These are phyloP conservation scores for Petrolisthes manimaculis DNA, from an alignment of 2,888 invertebrate genomes.

Conservation along the genomic window DNA sequence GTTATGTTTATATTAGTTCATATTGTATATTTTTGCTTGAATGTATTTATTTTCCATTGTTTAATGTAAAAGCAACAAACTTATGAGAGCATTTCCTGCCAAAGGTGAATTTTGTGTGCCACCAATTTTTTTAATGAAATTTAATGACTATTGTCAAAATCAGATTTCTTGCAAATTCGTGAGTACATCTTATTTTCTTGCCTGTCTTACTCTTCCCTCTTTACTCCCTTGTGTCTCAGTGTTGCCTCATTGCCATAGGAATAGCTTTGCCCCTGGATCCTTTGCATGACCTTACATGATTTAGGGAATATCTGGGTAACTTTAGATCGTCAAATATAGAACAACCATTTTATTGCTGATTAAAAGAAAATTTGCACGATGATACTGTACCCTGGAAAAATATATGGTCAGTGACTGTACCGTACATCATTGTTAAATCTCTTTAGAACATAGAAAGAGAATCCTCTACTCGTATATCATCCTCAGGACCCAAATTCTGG, in stretches of 20 bases:
- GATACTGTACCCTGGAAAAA: neutral
- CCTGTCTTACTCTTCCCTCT: slow-evolving; percentile 21
- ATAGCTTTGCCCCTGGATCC: slow-evolving; percentile 11
- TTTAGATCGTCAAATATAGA: slow-evolving; percentile 17
- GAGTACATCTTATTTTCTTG: slow-evolving; percentile 28
- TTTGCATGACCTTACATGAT: slow-evolving; percentile 39
- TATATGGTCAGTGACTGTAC: neutral
- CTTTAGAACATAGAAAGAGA: neutral
- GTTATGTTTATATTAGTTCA: neutral
- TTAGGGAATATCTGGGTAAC: slow-evolving; percentile 27
- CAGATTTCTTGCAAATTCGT: slow-evolving; percentile 7
- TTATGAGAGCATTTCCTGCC: slow-evolving; percentile 60
- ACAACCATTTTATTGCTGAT: slow-evolving; percentile 13
- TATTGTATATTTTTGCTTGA: slow-evolving; percentile 6
- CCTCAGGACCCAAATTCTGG: slow-evolving; percentile 43
- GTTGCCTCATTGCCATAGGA: slow-evolving; percentile 28
- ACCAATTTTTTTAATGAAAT: slow-evolving; percentile 12
- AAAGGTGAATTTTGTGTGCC: slow-evolving; percentile 43
- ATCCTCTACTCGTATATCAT: neutral
- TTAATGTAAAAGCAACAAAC: slow-evolving; percentile 19
- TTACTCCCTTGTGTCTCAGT: slow-evolving; percentile 14
- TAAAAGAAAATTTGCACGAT: slow-evolving; percentile 30
- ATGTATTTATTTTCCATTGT: neutral
- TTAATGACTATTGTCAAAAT: neutral
- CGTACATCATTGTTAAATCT: neutral